phyloP scores from a whole-genome alignment of 1,140 invertebrate species.

The Venturia canescens region DNA sequence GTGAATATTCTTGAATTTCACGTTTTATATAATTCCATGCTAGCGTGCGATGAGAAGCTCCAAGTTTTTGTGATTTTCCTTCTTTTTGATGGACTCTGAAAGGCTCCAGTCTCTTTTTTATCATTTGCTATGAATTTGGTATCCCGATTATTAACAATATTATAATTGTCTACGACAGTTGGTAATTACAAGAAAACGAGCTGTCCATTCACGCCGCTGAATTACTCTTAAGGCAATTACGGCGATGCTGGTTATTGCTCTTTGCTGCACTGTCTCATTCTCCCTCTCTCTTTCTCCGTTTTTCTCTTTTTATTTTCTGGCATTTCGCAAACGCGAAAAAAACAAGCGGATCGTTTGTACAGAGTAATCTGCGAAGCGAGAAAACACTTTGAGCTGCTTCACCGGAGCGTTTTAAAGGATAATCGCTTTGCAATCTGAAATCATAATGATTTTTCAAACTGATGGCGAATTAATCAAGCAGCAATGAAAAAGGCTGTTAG shows the following conservation, averaged over 20 bases:
- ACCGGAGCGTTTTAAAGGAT: slow-evolving; percentile 42
- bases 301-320: slow-evolving; percentile 16
- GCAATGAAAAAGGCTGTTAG: not conserved
- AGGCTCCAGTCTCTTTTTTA: not conserved
- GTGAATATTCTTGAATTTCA: no score
- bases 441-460: not conserved
- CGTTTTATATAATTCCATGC: no score
- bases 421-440: slow-evolving; percentile 15
- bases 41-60: no score
- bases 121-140: slow-evolving; percentile 26
- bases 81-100: not conserved
- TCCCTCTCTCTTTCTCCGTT: slow-evolving; percentile 15
- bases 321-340: slow-evolving; percentile 25
- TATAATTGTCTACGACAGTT: slow-evolving; percentile 45
- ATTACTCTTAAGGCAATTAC: slow-evolving; percentile 43
- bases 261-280: slow-evolving; percentile 7
- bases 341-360: not conserved
- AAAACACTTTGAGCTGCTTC: slow-evolving; percentile 37
- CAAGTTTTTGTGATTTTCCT: not conserved
- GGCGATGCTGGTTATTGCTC: slow-evolving; percentile 23
- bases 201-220: slow-evolving; percentile 45
- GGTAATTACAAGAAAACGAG: slow-evolving; percentile 43
- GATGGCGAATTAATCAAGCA: not conserved
- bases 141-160: slow-evolving; percentile 42
- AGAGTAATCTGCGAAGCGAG: slow-evolving; percentile 28